Conservation (phyloP, 2,797 vertebrate species). For the Novumbra hubbsi region DNA sequence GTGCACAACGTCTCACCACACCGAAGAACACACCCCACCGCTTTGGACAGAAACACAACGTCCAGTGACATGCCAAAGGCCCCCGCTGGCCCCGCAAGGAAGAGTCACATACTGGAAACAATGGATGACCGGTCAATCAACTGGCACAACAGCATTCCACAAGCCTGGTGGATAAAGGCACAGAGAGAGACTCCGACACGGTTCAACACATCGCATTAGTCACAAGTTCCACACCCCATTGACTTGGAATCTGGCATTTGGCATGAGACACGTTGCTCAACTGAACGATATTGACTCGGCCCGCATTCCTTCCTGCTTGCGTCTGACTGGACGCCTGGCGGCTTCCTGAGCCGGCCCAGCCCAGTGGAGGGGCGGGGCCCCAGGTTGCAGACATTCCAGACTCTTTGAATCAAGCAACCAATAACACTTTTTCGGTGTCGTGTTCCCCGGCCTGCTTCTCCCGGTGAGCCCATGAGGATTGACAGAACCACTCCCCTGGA, state of each 20-base stretch:
- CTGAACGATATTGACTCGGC: conserved; percentile 36
- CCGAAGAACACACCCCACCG: not conserved
- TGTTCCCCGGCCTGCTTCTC: conserved; percentile 12
- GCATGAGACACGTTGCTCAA: conserved; percentile 3
- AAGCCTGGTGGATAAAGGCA: conserved; percentile 16
- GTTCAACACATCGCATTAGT: conserved; percentile 64
- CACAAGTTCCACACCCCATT: conserved; percentile 66
- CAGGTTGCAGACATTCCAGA: not conserved
- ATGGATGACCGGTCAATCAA: conserved; percentile 40
- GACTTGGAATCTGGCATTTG: conserved; percentile 51
- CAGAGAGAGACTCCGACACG: conserved; percentile 40
- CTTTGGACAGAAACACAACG: conserved; percentile 36
- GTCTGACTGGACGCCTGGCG: conserved; percentile 47
- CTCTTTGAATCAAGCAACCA: not conserved
- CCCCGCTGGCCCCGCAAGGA: conserved; percentile 46
- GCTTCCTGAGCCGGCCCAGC: conserved; percentile 33
- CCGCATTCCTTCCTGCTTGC: conserved; percentile 55
- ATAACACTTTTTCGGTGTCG: not conserved
- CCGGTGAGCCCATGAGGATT: conserved; percentile 33
- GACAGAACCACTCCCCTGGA: not conserved
- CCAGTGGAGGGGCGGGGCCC: conserved; percentile 18
- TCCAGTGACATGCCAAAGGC: conserved; percentile 34
- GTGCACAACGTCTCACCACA: not conserved
- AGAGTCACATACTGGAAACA: conserved; percentile 51
- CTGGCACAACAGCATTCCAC: conserved; percentile 62